Evolutionary conservation across 2,797 vertebrate genomes (phyloP), one percentile per base, ranked within the genome.

Genomic region (Chelidonichthys spinosus): DNA sequence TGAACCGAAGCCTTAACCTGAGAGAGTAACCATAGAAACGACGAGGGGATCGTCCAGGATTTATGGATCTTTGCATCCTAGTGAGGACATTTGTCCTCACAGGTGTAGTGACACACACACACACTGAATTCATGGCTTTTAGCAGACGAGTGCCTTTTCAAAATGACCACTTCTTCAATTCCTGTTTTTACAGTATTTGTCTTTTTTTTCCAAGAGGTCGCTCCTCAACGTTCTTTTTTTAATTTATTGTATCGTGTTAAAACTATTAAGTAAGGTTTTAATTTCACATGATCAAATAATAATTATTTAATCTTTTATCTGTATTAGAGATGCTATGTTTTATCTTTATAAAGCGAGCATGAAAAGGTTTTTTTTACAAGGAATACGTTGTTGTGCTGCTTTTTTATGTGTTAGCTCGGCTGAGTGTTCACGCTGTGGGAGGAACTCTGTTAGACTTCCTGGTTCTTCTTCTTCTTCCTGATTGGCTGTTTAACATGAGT

Each of bases 71-170:
- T 53, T 79, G 49, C 82, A 44, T 58, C 36, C 10, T 67, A 60
- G 64, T 76, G 71, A 73, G 72, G 79, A 78, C 65, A 55, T 73
- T 44, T 63, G 37, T n/a, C 74, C 75, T 89, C 80, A 84, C 82
- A 82, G 39, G 78, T 90, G 71, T 74, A 84, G 81, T 85, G 84
- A 87, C 90, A 87, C 83, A 78, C 70, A 85, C 52, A 87, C 82
- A 85, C 74, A 78, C 82, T 81, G 86, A 86, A 86, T 72, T 61
- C 70, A 89, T 96, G 94, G 96, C 96, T 97, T 97, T 95, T 92
- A 95, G 95, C 96, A 96, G 94, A 96, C 93, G 95, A 98, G 97
- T 98, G 97, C 97, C 97, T 99, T 25, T 98, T 96, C 94, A 93
- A 93, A 95, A 95, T 94, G 96, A 97, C 96, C 97, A 97, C 96